phyloP scores from a whole-genome alignment of 2,888 invertebrate species.

The Cerastoderma edule region DNA sequence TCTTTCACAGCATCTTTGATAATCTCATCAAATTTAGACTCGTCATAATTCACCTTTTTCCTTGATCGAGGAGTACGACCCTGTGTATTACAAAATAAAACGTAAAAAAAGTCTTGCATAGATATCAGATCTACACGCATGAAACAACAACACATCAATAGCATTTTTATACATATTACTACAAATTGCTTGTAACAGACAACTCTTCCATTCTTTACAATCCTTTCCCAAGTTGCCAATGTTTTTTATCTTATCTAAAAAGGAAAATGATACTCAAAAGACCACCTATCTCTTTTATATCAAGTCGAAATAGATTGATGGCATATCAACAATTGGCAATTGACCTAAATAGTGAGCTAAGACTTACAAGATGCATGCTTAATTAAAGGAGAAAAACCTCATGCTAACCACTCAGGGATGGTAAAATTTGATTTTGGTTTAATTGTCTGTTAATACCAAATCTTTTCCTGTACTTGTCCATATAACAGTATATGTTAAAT shows the following conservation, averaged over 20 bases:
- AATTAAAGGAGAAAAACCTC: too few relatives aligned
- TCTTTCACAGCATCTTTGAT: slow-evolving; percentile 33
- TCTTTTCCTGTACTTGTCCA: too few relatives aligned
- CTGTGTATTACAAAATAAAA: slow-evolving; percentile 16
- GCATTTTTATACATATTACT: not conserved
- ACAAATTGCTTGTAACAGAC: not conserved
- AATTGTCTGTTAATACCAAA: too few relatives aligned
- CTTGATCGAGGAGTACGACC: slow-evolving; percentile 23
- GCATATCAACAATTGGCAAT: too few relatives aligned
- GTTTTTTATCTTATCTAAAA: not conserved
- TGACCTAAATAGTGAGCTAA: too few relatives aligned
- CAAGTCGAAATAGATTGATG: too few relatives aligned
- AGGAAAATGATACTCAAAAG: too few relatives aligned
- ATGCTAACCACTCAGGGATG: too few relatives aligned
- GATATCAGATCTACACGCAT: not conserved
- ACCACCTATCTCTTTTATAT: too few relatives aligned
- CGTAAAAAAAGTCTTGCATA: not conserved
- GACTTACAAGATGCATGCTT: too few relatives aligned
- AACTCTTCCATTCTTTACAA: not conserved
- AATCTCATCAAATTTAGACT: slow-evolving; percentile 23
- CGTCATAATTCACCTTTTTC: slow-evolving; percentile 34
- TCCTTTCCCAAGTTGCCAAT: not conserved
- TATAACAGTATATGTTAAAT: too few relatives aligned
- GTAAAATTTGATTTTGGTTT: too few relatives aligned
- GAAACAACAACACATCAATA: not conserved